Evolutionary conservation across 2,888 invertebrate genomes (phyloP).

Genomic region (Notodonta ziczac): DNA sequence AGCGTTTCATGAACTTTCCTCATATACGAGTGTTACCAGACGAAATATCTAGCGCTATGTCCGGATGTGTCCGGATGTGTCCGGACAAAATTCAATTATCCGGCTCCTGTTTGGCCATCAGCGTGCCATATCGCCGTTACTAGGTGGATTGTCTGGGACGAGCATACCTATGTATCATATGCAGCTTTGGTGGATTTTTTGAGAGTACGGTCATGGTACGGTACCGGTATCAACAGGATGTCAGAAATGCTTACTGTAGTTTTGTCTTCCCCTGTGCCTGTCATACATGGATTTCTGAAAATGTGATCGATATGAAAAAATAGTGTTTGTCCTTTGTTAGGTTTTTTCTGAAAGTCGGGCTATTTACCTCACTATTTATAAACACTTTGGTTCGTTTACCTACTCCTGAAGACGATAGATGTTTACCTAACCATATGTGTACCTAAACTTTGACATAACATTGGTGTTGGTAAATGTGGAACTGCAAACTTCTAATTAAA

Average conservation of each 20-base stretch:
- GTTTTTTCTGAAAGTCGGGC: too few relatives aligned
- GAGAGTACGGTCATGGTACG: neutral
- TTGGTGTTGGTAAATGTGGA: neutral
- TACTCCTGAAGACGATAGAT: too few relatives aligned
- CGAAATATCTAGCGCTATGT: constrained; percentile 7
- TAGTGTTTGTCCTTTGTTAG: too few relatives aligned
- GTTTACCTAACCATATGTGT: too few relatives aligned
- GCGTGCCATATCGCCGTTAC: constrained; percentile 23
- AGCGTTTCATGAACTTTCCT: neutral
- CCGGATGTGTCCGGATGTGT: constrained; percentile 15
- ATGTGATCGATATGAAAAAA: too few relatives aligned
- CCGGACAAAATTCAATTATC: constrained; percentile 37
- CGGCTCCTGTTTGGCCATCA: constrained; percentile 33
- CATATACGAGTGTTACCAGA: neutral
- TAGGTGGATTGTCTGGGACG: constrained; percentile 8
- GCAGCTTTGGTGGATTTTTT: neutral
- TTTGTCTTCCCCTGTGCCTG: too few relatives aligned
- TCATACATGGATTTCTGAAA: too few relatives aligned
- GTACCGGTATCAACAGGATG: neutral
- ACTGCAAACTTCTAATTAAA: constrained; percentile 23
- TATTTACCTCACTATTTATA: too few relatives aligned
- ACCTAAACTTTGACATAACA: neutral
- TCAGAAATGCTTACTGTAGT: neutral
- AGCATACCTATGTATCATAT: neutral
- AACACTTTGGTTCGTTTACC: too few relatives aligned